Conservation (phyloP, 2,797 vertebrate species). For the Hirundo rustica region DNA sequence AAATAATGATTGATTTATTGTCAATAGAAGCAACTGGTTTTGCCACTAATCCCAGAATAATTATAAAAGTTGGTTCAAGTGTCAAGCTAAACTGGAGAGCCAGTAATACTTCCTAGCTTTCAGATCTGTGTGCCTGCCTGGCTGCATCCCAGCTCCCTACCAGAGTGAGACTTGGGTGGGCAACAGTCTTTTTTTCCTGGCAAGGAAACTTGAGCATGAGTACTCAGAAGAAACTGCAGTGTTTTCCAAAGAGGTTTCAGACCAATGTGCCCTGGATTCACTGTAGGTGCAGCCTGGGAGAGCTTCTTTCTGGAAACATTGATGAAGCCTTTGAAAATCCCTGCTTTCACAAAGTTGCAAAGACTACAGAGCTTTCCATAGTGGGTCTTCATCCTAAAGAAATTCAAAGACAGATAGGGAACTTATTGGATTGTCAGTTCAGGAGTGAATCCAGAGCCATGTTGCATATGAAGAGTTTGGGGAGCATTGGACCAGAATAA, state of each 20-base stretch:
- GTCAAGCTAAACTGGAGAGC: background rate
- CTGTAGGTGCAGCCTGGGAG: background rate
- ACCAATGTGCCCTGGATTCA: rapidly evolving
- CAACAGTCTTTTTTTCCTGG: background rate
- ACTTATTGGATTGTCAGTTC: background rate
- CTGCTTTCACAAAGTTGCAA: background rate
- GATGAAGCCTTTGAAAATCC: background rate
- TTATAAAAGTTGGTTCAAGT: background rate
- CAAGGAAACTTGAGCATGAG: background rate
- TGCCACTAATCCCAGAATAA: background rate
- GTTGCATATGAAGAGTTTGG: background rate
- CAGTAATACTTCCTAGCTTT: background rate
- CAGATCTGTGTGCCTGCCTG: background rate
- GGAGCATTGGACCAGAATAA: background rate
- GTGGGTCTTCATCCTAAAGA: background rate
- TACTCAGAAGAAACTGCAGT: background rate
- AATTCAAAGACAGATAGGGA: background rate
- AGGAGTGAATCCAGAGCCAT: background rate
- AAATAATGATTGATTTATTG: background rate
- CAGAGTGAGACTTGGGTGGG: rapidly evolving
- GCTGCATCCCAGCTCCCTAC: background rate
- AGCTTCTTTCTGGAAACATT: background rate
- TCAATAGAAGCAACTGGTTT: background rate
- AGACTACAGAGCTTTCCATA: background rate
- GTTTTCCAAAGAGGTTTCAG: background rate